Conservation (phyloP, 2,113 vertebrate genomes). For the Thomomys bottae region DNA sequence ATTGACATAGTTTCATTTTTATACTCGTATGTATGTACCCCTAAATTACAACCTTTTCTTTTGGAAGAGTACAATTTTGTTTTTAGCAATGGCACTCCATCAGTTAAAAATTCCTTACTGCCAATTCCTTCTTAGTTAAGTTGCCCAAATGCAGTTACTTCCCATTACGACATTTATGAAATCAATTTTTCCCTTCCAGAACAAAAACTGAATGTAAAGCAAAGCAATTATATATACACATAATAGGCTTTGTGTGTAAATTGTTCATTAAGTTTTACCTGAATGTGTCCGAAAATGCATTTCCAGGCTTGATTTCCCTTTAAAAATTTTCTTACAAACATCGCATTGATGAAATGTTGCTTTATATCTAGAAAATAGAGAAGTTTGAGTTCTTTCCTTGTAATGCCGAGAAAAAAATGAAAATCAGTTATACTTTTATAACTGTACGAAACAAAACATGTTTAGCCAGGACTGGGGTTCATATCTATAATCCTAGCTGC, state of each 20-base stretch:
- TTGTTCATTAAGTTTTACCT: slow-evolving; percentile 85
- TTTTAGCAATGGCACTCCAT: background rate
- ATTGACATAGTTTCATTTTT: background rate
- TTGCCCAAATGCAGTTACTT: background rate
- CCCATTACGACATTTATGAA: background rate
- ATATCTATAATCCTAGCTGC: too few species aligned
- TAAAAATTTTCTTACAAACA: slow-evolving; percentile 99
- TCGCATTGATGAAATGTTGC: slow-evolving; percentile 98
- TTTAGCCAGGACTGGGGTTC: too few species aligned
- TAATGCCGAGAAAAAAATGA: slow-evolving; percentile 6
- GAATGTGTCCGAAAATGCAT: slow-evolving; percentile 99
- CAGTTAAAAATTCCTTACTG: background rate
- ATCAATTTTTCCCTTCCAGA: background rate
- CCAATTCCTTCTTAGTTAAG: background rate
- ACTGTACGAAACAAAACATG: too few species aligned
- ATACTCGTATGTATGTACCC: background rate
- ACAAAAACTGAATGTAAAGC: background rate
- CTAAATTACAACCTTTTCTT: background rate
- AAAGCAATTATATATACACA: slow-evolving; percentile 3
- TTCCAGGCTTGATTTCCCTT: slow-evolving; percentile 98
- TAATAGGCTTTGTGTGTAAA: background rate
- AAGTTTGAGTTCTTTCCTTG: slow-evolving; percentile 22
- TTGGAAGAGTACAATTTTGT: background rate
- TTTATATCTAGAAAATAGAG: slow-evolving; percentile 92
- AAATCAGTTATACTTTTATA: slow-evolving; percentile 30